A percentile compares a stretch with the other conserved stretches of the same genome.
These are phyloP conservation scores for Ophion obscuratus DNA, from an alignment of 2,888 invertebrate species.

Conservation along the genomic window DNA sequence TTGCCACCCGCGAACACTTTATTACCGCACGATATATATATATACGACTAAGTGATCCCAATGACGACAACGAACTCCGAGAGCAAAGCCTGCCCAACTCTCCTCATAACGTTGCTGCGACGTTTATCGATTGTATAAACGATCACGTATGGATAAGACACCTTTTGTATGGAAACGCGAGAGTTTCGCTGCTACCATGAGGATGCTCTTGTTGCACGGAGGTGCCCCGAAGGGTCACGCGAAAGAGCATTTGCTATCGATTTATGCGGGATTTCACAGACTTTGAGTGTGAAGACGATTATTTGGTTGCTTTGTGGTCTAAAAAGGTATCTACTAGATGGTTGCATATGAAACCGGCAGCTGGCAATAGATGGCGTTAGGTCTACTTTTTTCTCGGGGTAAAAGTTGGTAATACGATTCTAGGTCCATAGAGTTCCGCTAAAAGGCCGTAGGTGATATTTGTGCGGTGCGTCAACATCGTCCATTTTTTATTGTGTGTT, in stretches of 20 bases:
- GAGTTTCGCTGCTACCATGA: not conserved
- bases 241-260: not conserved
- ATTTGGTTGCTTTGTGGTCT: too few relatives aligned
- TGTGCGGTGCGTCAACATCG: too few relatives aligned
- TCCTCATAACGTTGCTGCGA: conserved; percentile 50
- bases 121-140: conserved; percentile 51
- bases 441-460: too few relatives aligned
- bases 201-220: not conserved
- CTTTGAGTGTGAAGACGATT: too few relatives aligned
- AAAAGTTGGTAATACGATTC: too few relatives aligned
- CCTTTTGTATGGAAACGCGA: not conserved
- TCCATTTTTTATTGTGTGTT: too few relatives aligned
- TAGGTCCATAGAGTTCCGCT: too few relatives aligned
- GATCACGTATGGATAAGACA: conserved; percentile 9
- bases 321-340: too few relatives aligned
- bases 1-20: conserved; percentile 36
- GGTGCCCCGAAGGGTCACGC: not conserved
- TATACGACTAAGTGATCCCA: not conserved
- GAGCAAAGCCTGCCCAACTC: conserved; percentile 5
- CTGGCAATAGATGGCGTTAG: too few relatives aligned
- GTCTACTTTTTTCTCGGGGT: too few relatives aligned
- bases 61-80: conserved; percentile 5
- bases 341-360: too few relatives aligned
- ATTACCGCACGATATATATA: conserved; percentile 7
- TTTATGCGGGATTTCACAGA: too few relatives aligned